Percentiles rank a stretch among this genome's conserved stretches.
phyloP scores from a whole-genome alignment of 92 coral and sea anemone species.

The Meandrina meandrites region DNA sequence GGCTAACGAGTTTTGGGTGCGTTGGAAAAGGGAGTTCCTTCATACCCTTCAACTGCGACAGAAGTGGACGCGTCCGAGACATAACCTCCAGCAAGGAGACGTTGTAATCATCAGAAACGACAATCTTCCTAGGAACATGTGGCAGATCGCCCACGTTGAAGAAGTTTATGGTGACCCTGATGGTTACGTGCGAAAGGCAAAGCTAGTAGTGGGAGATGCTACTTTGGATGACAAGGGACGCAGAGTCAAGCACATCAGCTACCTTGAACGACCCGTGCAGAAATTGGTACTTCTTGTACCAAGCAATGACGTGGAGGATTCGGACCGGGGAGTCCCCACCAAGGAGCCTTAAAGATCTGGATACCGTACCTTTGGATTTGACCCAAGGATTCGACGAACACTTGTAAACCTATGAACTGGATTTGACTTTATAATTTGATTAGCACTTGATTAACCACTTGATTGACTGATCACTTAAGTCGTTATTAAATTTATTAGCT shows the following conservation, averaged over 20 bases:
- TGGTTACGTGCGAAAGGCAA: too few species aligned
- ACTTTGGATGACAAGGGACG: conserved; percentile 33
- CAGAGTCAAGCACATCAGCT: conserved; percentile 4
- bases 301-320: conserved; percentile 2
- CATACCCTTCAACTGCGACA: conserved; percentile 43
- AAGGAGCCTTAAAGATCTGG: background rate
- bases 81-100: conserved; percentile 42
- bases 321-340: conserved; percentile 4
- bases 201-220: conserved; percentile 43
- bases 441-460: too few species aligned
- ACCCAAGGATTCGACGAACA: background rate
- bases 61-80: conserved; percentile 42
- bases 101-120: conserved; percentile 44
- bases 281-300: background rate
- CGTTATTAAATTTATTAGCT: too few species aligned
- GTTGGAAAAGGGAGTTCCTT: too few species aligned
- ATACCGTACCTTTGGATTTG: conserved; percentile 8
- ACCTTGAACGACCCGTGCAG: conserved; percentile 42
- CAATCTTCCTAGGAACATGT: conserved; percentile 36
- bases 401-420: conserved; percentile 2
- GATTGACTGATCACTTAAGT: background rate
- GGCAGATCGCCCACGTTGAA: conserved; percentile 42
- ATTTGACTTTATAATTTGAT: background rate
- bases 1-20: conserved; percentile 46
- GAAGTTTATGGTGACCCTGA: conserved; percentile 34